Evolutionary conservation across 2,797 vertebrate genomes (phyloP).

Genomic region (Anguilla anguilla): DNA sequence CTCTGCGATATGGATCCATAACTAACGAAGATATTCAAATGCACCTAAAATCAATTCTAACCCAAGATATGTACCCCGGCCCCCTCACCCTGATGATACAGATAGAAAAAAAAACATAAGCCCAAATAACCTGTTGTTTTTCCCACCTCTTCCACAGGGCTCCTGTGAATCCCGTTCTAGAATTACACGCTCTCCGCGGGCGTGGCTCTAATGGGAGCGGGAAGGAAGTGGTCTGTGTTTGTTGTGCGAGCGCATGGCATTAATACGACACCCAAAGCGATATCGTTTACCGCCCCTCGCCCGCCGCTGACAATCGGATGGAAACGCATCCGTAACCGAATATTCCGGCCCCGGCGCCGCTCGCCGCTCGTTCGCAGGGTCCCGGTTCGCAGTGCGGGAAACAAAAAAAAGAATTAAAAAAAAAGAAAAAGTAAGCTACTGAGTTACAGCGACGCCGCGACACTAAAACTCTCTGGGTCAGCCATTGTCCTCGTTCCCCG

Average conservation of each 20-base stretch:
- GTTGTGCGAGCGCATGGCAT: slow-evolving; percentile 57
- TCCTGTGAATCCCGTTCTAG: slow-evolving; percentile 72
- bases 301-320: slow-evolving; percentile 74
- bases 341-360: slow-evolving; percentile 61
- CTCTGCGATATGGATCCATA: neutral
- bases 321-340: slow-evolving; percentile 75
- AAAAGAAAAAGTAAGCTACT: slow-evolving; percentile 31
- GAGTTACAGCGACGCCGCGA: slow-evolving; percentile 32
- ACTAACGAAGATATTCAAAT: neutral
- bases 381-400: slow-evolving; percentile 41
- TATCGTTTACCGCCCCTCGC: slow-evolving; percentile 72
- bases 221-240: slow-evolving; percentile 75
- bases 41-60: neutral
- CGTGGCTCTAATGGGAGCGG: slow-evolving; percentile 74
- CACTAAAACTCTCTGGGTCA: neutral
- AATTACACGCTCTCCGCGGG: slow-evolving; percentile 71
- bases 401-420: too few species aligned
- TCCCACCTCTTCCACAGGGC: slow-evolving; percentile 67
- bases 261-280: slow-evolving; percentile 74
- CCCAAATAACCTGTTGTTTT: slow-evolving; percentile 45
- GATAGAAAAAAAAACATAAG: neutral
- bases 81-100: neutral
- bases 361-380: slow-evolving; percentile 60
- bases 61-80: neutral
- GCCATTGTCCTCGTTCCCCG: neutral